Conservation (phyloP, 2,797 vertebrate genomes). For the Spinus olivaceus region DNA sequence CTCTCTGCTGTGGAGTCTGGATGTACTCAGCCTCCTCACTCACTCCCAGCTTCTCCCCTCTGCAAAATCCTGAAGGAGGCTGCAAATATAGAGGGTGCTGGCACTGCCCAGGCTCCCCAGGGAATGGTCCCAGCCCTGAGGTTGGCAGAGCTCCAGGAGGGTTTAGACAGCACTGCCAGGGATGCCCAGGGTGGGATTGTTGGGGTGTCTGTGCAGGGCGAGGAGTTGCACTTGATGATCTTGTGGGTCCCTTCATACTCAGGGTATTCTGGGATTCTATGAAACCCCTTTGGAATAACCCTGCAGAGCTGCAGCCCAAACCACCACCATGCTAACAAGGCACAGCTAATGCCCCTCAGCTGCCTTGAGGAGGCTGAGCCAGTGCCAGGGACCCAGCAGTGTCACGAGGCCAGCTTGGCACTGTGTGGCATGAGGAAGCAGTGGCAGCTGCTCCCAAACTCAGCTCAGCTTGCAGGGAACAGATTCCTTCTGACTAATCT, state of each 20-base stretch:
- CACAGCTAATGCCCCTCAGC: neutral
- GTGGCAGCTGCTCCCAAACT: neutral
- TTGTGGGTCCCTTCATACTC: neutral
- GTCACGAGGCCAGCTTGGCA: neutral
- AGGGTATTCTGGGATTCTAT: neutral
- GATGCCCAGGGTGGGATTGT: neutral
- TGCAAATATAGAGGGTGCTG: neutral
- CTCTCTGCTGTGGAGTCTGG: neutral
- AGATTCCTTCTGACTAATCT: neutral
- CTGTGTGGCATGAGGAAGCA: neutral
- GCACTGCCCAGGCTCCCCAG: neutral
- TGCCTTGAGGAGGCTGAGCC: neutral
- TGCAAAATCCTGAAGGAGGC: neutral
- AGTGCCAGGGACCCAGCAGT: neutral
- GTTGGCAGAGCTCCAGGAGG: neutral
- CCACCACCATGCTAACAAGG: neutral
- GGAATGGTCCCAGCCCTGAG: rapidly evolving
- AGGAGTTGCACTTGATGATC: neutral
- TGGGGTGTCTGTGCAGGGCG: neutral
- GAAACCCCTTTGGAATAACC: neutral
- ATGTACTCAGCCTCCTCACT: neutral
- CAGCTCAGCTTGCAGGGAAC: neutral
- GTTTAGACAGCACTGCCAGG: rapidly evolving
- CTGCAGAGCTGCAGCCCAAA: neutral
- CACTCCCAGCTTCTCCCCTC: neutral